Evolutionary conservation across 1,140 invertebrate species (phyloP), one percentile per base, ranked within the genome.

Genomic region (Drosophila ananassae): DNA sequence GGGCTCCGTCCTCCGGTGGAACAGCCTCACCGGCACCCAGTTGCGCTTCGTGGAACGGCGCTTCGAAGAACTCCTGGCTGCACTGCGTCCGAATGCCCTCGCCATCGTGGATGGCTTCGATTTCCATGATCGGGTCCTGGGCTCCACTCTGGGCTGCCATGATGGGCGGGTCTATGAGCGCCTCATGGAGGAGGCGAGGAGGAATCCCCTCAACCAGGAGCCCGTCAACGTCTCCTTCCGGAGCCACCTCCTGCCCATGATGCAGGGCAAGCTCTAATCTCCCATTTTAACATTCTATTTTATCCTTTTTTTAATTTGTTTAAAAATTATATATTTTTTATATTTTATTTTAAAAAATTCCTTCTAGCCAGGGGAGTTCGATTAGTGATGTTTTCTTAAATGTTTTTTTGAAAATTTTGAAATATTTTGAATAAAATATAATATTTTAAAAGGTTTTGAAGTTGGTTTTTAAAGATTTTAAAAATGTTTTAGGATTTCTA

Each of bases 111-210:
- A 99, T 92, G 95, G 96, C 4, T 99, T 98, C 84, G 97, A 98
- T 91, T 94, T 97, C 44, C 93, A 94, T 21, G 98, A 99, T 91
- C 94, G 95, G 75, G 94, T 97, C 47, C 92, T 99, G 2, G 92
- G 94, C 7, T 98, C 97, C 22, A 95, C 96, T 0, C 92, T 99
- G 3, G 98, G 98, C 6, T 94, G 96, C 5, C 97, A 96, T 90
- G 98, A 99, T 92, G 98, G 98, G 0, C 94, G 97, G 56, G 98
- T 98, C 10, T 99, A 99, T 91, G 95, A 98, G 89, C 94, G 97
- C 47, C 92, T 99, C 1, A 97, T 96, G 90, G 94, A 95, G 37
- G 97, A 96, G 91, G 97, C 98, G 0, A 93, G 95, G 73, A 95
- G 95, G 77, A 97, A 96, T 91, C 96, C 97, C 0, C 92, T 99